A percentile compares a stretch with the other conserved stretches of the same genome.
Evolutionary conservation across 2,888 invertebrate genomes (phyloP).

Genomic region (Carabus problematicus): DNA sequence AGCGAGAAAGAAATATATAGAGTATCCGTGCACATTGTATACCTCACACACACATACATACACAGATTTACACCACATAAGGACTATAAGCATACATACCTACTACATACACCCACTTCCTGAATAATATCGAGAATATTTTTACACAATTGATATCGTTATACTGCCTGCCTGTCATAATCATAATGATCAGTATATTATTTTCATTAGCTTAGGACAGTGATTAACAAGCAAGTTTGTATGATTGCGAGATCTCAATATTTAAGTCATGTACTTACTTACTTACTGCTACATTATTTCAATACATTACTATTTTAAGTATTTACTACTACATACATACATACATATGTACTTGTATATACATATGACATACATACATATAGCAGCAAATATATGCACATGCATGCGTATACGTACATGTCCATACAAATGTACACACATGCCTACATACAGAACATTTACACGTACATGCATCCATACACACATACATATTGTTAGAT

Average conservation of each 20-base stretch:
- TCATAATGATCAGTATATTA: slow-evolving; percentile 21
- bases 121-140: slow-evolving; percentile 25
- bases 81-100: slow-evolving; percentile 1
- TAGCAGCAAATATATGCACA: no score
- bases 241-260: slow-evolving; percentile 38
- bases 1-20: no score
- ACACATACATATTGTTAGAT: no score
- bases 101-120: slow-evolving; percentile 1
- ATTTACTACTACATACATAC: no score
- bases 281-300: not conserved
- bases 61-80: no score
- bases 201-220: slow-evolving; percentile 29
- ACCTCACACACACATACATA: slow-evolving; percentile 6
- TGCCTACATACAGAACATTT: no score
- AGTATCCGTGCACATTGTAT: slow-evolving; percentile 1
- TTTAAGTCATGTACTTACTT: slow-evolving; percentile 37
- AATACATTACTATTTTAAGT: not conserved
- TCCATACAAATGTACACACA: no score
- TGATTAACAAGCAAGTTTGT: slow-evolving; percentile 11
- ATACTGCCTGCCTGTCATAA: slow-evolving; percentile 29
- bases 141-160: slow-evolving; percentile 34
- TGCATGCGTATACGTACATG: no score
- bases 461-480: no score
- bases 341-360: no score
- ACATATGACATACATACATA: no score